Evolutionary conservation across 2,888 invertebrate species (phyloP), one percentile per base, ranked within the genome.

Genomic region (Argyra leucocephala): DNA sequence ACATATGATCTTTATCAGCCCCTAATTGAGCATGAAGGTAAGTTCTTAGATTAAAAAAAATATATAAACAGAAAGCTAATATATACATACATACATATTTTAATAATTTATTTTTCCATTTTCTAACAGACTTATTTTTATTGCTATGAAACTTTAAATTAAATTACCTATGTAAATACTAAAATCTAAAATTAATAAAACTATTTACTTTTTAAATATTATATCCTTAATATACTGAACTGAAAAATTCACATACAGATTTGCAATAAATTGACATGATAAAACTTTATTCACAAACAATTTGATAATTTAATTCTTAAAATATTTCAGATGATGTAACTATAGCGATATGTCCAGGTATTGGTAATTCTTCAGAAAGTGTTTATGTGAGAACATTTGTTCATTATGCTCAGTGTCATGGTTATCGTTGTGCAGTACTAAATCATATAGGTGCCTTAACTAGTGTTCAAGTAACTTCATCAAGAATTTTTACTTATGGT

Each of bases 1-100:
- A 94, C 94, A 22, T 96, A 93, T 77, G 96, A 96, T 80, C 82
- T 95, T 64, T 96, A 94, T 81, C 91, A 93, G 76, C 90, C 95
- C 0, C 80, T 90, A 68, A 84, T 85, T 67, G 84, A 85, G 73
- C 86, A 86, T 75, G 86, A 88, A 85, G 89, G 89, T 89, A 79
- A 71, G 71, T n/a, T 21, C 58, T 6, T 6, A n/a, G 7, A 7
- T 58, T 58, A n/a, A n/a, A n/a, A n/a, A n/a, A n/a, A n/a, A n/a
- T n/a, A n/a, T n/a, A n/a, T n/a, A n/a, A n/a, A n/a, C n/a, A n/a
- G n/a, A n/a, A n/a, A n/a, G n/a, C n/a, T n/a, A n/a, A n/a, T n/a
- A n/a, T n/a, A n/a, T n/a, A n/a, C n/a, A n/a, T n/a, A n/a, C n/a
- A n/a, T n/a, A n/a, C n/a, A n/a, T n/a, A n/a, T n/a, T n/a, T n/a